These are phyloP conservation scores for Aphrocallistes beatrix DNA, from an alignment of 37 sponge, comb jelly and placozoan genomes.

Conservation along the genomic window DNA sequence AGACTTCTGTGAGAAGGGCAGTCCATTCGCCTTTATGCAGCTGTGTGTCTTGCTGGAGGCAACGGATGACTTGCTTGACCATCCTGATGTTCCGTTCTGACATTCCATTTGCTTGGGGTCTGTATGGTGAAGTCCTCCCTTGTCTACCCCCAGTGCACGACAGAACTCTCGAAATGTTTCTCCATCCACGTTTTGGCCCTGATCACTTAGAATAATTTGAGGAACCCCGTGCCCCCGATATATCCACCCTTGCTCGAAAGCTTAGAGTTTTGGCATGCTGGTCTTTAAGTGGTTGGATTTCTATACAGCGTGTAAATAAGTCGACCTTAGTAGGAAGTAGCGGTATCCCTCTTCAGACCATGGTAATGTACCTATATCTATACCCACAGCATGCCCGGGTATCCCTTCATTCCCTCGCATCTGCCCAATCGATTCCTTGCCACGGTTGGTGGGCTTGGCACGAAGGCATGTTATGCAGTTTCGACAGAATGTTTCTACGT, in stretches of 20 bases:
- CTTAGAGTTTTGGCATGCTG: neutral
- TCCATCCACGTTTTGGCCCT: neutral
- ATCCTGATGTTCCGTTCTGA: too few relatives aligned
- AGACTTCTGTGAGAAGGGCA: neutral
- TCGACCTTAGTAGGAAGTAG: neutral
- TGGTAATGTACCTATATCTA: too few relatives aligned
- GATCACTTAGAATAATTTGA: neutral
- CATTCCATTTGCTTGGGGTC: neutral
- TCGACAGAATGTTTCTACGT: constrained; percentile 18
- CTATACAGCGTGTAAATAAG: neutral
- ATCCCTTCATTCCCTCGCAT: neutral
- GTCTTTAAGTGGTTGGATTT: neutral
- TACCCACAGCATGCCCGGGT: too few relatives aligned
- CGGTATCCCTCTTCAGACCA: too few relatives aligned
- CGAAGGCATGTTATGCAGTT: constrained; percentile 23
- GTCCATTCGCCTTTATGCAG: neutral
- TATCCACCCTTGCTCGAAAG: neutral
- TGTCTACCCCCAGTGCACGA: neutral
- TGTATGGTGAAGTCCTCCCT: neutral
- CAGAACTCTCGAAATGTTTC: neutral
- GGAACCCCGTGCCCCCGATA: neutral
- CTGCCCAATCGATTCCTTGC: neutral
- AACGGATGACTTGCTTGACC: neutral
- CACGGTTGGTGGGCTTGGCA: neutral
- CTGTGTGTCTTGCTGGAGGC: neutral